Evolutionary conservation across 2,113 vertebrate genomes (phyloP), one percentile per base, ranked within the genome.

Genomic region (Lepus europaeus): DNA sequence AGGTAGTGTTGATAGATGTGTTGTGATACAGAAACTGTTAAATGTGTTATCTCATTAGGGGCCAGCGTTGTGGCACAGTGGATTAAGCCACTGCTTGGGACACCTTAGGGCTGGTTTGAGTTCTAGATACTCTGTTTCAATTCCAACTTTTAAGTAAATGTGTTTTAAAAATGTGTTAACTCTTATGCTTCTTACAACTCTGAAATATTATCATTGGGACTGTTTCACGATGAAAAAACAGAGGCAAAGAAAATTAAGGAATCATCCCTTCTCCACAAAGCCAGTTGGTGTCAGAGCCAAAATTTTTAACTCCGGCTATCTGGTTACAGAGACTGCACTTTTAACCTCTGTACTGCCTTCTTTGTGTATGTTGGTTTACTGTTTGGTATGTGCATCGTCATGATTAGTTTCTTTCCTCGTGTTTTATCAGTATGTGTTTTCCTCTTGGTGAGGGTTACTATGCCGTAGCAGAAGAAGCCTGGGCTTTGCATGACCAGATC

Each of bases 361-460:
- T 33, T 1, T 5, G 64, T 83, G 11, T 92, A 0, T 49, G 4
- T 36, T 81, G 33, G 17, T 84, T 94, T 61, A 49, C 56, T 69
- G 17, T 63, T 74, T 14, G 49, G 14, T 68, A 56, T 78, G 16
- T 93, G 45, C 25, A 49, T 61, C 49, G 6, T n/a, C 3, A 23
- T 9, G 22, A 88, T 56, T 79, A 33, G 11, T 86, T 94, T 95
- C 36, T 81, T 85, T 83, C 36, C 66, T 92, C 25, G 1, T 83
- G 14, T 68, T 77, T 95, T 82, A 27, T 93, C 69, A 93, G 27
- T 77, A 94, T 87, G 69, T 82, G 5, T 90, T 29, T 94, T 86
- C 70, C n/a, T 89, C 20, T 86, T 19, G 92, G 5, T 93, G 68
- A 39, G 19, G 95, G 68, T 94, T 83, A 49, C 53, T 87, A 0